Base-by-base conservation (phyloP, 2,797 vertebrate species). In the Catamblyrhynchus diadema region DNA sequence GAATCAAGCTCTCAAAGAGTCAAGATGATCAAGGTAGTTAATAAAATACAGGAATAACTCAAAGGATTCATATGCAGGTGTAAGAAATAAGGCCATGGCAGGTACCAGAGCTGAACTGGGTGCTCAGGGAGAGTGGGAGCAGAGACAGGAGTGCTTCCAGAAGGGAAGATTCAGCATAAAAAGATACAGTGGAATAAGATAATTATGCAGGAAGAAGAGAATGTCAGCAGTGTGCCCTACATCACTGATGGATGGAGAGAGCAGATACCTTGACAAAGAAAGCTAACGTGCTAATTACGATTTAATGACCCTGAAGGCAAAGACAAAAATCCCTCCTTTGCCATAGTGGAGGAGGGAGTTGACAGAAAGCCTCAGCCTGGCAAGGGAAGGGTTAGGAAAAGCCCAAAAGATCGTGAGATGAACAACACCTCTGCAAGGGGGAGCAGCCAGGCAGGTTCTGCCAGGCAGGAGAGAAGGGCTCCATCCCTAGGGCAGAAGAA, bases 241-340 rank as follows among this genome's bases (percentile, higher is more conserved):
- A 60, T 57, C 64, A 13, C n/a, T 27, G 81, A 75, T 2, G n/a
- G 73, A 70, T 47, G 64, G 71, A 93, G 62, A 72, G 41, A 77
- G 64, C 0, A 0, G 70, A 64, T 53, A 62, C 33, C 73, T 81
- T 25, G 12, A 60, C n/a, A 74, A 65, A 86, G 91, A 56, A 81
- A 73, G 67, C 18, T 0, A 2, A 51, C 0, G 0, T 17, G 54
- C 28, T 56, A 54, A 60, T 73, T 51, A 91, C 61, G 81, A 54
- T 87, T 89, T 80, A 85, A 93, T 37, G 50, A 85, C 54, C 65
- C 45, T 79, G 51, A 87, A 88, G 69, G 69, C 65, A 85, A 65
- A 84, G 80, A 66, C 44, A 60, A 92, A 80, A 88, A 90, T n/a
- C n/a, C 39, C 14, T 88, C 28, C 14, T 27, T 53, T 47, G 35